These are phyloP conservation scores for Triplophysa tibetana DNA, from an alignment of 2,113 vertebrate genomes.

Conservation along the genomic window DNA sequence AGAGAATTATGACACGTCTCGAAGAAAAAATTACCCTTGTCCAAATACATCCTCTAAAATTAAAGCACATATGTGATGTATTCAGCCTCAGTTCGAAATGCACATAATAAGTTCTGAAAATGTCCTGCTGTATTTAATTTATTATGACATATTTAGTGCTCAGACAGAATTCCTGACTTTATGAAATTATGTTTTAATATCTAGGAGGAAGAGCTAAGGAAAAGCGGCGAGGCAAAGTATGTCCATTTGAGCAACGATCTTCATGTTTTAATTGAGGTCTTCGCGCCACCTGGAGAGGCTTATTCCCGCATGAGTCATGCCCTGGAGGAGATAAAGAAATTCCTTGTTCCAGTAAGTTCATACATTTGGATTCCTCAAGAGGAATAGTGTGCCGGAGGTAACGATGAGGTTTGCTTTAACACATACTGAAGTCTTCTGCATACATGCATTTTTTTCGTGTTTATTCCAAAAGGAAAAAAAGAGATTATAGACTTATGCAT, in stretches of 20 bases:
- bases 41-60: neutral
- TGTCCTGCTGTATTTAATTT: neutral
- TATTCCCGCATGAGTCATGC: conserved; percentile 99
- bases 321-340: conserved; percentile 99
- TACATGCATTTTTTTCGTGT: conserved; percentile 4
- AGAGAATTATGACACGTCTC: neutral
- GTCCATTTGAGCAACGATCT: conserved; percentile 96
- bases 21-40: neutral
- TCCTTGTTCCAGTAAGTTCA: conserved; percentile 95
- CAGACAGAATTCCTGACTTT: conserved; percentile 1
- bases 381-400: conserved; percentile 31
- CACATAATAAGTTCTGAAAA: neutral
- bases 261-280: conserved; percentile 98
- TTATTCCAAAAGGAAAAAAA: conserved; percentile 27
- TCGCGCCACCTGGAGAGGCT: conserved; percentile 96
- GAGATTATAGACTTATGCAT: conserved; percentile 27
- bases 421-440: conserved; percentile 42
- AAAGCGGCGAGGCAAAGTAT: conserved; percentile 95
- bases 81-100: conserved; percentile 13
- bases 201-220: conserved; percentile 97
- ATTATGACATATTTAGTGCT: conserved; percentile 15
- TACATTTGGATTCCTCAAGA: conserved; percentile 47
- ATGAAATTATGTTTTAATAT: conserved; percentile 49
- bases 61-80: neutral
- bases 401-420: conserved; percentile 25